phyloP scores from a whole-genome alignment of 2,797 vertebrate species.

The Sebastes trivittatus region DNA sequence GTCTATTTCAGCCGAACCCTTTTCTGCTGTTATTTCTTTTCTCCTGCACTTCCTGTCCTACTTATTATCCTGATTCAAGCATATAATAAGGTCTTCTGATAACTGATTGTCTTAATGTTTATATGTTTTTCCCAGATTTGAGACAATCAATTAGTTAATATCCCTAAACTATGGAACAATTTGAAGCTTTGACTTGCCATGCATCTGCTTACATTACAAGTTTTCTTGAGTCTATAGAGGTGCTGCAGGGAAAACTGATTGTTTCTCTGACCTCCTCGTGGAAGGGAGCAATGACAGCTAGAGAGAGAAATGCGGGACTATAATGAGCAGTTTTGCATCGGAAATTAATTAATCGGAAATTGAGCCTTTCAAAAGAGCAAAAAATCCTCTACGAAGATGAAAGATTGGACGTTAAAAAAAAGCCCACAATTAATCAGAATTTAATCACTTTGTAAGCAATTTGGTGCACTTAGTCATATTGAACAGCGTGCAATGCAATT shows the following conservation, averaged over 20 bases:
- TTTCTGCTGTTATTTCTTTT: constrained; percentile 14
- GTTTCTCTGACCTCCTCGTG: neutral
- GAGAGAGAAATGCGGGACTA: neutral
- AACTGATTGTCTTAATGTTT: neutral
- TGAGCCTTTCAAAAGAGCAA: neutral
- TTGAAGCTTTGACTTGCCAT: neutral
- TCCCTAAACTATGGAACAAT: neutral
- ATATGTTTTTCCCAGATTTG: neutral
- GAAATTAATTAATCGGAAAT: neutral
- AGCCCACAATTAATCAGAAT: neutral
- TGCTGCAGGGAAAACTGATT: neutral
- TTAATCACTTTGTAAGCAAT: neutral
- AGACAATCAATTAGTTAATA: neutral
- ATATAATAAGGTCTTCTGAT: neutral
- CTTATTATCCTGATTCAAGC: neutral
- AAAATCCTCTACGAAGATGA: neutral
- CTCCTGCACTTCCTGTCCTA: neutral
- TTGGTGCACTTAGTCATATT: neutral
- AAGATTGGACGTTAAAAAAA: neutral
- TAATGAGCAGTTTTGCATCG: neutral
- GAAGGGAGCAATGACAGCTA: neutral
- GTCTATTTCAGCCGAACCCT: constrained; percentile 16
- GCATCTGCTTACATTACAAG: neutral
- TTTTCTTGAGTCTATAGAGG: neutral
- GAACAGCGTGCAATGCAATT: neutral